Base-by-base conservation (phyloP, 2,797 vertebrate species). In the Etheostoma perlongum region DNA sequence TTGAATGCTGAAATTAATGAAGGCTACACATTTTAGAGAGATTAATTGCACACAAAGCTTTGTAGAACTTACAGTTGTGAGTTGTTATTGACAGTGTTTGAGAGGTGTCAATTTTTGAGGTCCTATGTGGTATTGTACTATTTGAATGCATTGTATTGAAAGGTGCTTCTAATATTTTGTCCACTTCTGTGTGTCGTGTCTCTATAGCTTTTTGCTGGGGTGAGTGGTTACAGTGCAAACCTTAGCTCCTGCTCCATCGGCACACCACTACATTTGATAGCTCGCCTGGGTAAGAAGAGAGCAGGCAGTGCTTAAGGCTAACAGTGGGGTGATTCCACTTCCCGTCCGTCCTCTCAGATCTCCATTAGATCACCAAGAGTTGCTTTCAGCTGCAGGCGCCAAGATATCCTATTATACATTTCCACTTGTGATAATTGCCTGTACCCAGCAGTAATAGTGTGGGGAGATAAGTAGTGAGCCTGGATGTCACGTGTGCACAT, bases 371-470 rank as follows among this genome's bases (percentile, higher is more conserved):
- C 55, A 23, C 36, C 69, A 62, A 72, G 73, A 75, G 76, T 61
- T 78, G 68, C 67, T 52, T 61, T 81, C 65, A 52, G 72, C 72
- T 79, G 74, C 83, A 67, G 79, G 72, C 23, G 12, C 72, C 40
- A 72, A 75, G 70, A 82, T 72, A 81, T 79, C 70, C 77, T 82
- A 81, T 89, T 85, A 83, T 72, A 67, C 74, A 46, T 48, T 69
- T 67, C 69, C 74, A 90, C 87, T 83, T 74, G 73, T 88, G 66
- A 85, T 88, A 89, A 90, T 89, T 90, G 65, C 73, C 49, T 79
- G 48, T 55, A 63, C 30, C 59, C 61, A 30, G 66, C 57, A 62
- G 70, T 72, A 60, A 63, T 58, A 72, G 57, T 23, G 49, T 72
- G 53, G 60, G 42, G n/a, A 70, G 54, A 59, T 44, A 44, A 47